Percentiles rank a stretch among this genome's conserved stretches.
Conservation (phyloP, 2,113 vertebrate species). For the Hyperopisus bebe region DNA sequence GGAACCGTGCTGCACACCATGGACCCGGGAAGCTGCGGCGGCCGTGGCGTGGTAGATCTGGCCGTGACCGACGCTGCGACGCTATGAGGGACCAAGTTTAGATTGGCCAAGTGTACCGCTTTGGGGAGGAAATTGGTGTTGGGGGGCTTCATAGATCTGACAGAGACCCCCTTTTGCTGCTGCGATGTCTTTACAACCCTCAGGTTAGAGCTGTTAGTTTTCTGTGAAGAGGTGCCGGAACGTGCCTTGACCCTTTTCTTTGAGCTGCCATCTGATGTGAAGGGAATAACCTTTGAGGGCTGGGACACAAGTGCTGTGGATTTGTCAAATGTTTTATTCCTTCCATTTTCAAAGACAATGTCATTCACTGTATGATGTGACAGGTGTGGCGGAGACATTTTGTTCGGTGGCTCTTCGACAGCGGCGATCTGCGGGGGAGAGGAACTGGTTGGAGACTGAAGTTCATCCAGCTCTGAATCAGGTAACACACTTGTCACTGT, state of each 20-base stretch:
- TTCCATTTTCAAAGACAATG: conserved; percentile 42
- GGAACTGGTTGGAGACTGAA: conserved; percentile 71
- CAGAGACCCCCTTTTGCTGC: conserved; percentile 39
- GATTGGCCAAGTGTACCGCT: conserved; percentile 89
- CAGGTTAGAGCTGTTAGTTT: conserved; percentile 39
- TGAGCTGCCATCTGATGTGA: conserved; percentile 41
- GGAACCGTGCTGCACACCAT: conserved; percentile 73
- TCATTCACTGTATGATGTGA: conserved; percentile 43
- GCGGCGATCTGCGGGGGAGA: conserved; percentile 62
- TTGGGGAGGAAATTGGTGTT: conserved; percentile 78
- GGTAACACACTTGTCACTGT: conserved; percentile 86
- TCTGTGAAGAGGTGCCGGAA: conserved; percentile 44
- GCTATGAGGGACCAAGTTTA: conserved; percentile 92
- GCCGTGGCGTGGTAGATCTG: conserved; percentile 62
- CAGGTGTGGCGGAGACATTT: conserved; percentile 40
- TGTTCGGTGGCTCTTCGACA: conserved; percentile 63
- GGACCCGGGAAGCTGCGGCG: conserved; percentile 59
- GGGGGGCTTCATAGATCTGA: conserved; percentile 30
- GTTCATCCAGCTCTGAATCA: conserved; percentile 75
- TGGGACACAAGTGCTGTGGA: not conserved
- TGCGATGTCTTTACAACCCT: conserved; percentile 45
- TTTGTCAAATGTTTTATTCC: conserved; percentile 40
- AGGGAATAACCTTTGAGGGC: conserved; percentile 44
- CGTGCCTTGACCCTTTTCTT: conserved; percentile 26
- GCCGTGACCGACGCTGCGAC: conserved; percentile 80